phyloP scores from a whole-genome alignment of 2,113 vertebrate genomes.

The Aviceda subcristata region DNA sequence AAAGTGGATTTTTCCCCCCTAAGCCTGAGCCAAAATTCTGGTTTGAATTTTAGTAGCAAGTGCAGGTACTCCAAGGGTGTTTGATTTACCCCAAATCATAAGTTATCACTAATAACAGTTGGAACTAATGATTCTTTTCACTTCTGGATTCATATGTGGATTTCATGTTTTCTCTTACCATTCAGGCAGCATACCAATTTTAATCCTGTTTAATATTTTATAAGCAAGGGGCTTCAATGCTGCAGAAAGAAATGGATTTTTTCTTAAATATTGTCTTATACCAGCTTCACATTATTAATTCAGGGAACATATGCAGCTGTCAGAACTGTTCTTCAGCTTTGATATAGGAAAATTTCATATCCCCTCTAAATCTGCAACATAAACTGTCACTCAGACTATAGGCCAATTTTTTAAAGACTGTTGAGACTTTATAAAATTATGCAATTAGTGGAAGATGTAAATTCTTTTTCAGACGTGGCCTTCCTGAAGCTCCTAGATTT shows the following conservation, averaged over 20 bases:
- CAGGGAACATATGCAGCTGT: slow-evolving; percentile 17
- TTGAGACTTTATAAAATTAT: slow-evolving; percentile 56
- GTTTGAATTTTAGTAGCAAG: neutral
- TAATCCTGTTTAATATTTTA: slow-evolving; percentile 29
- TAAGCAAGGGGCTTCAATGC: neutral
- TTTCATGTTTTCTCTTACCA: neutral
- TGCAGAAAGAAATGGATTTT: slow-evolving; percentile 2
- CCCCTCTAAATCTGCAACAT: slow-evolving; percentile 49
- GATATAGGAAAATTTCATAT: slow-evolving; percentile 44
- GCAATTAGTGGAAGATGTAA: slow-evolving; percentile 45
- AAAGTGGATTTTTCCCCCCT: neutral
- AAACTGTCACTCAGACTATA: slow-evolving; percentile 57
- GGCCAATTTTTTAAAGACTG: slow-evolving; percentile 41
- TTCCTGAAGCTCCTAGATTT: slow-evolving; percentile 27
- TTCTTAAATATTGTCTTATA: slow-evolving; percentile 29
- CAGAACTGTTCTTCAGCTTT: slow-evolving; percentile 51
- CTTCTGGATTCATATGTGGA: neutral
- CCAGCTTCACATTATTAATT: slow-evolving; percentile 37
- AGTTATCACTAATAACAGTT: neutral
- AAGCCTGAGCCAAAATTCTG: neutral
- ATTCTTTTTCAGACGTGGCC: slow-evolving; percentile 16
- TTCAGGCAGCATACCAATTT: neutral
- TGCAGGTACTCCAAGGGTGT: neutral
- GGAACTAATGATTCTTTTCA: neutral
- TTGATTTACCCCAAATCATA: neutral